Conservation (phyloP, 1,140 invertebrate species). For the Megalopta genalis region DNA sequence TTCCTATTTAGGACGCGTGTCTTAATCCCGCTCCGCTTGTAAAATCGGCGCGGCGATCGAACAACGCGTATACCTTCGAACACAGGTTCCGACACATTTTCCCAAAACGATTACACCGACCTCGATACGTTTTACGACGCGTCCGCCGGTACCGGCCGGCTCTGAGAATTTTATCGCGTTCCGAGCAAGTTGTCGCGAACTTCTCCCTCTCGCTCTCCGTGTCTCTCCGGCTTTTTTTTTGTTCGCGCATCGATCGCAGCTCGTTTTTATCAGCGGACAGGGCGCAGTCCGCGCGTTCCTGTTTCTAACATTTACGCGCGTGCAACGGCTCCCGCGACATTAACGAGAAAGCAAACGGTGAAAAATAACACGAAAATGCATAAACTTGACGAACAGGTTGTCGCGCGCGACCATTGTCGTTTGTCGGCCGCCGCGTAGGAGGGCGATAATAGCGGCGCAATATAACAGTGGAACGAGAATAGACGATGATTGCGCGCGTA, state of each 20-base stretch:
- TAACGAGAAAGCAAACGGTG: background rate
- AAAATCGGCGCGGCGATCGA: background rate
- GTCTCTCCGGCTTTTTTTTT: background rate
- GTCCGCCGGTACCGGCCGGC: background rate
- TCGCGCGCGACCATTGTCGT: slow-evolving; percentile 22
- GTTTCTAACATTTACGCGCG: background rate
- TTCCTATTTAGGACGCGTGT: slow-evolving; percentile 52
- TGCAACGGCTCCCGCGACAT: background rate
- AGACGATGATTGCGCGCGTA: slow-evolving; percentile 16
- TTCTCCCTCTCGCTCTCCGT: background rate
- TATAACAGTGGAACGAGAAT: slow-evolving; percentile 32
- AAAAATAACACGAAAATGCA: slow-evolving; percentile 10
- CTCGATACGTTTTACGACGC: slow-evolving; percentile 1
- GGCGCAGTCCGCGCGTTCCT: background rate
- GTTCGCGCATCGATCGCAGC: background rate
- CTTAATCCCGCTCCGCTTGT: slow-evolving; percentile 1
- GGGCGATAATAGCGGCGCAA: slow-evolving; percentile 12
- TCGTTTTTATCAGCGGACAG: background rate
- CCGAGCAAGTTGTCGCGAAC: background rate
- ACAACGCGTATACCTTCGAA: background rate
- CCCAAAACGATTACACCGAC: slow-evolving; percentile 16
- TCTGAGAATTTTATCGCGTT: slow-evolving; percentile 17
- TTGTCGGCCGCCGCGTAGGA: slow-evolving; percentile 37
- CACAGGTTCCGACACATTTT: background rate
- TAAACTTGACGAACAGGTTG: slow-evolving; percentile 12